phyloP scores from a whole-genome alignment of 2,797 vertebrate species.

The Pachyuromys duprasi region DNA sequence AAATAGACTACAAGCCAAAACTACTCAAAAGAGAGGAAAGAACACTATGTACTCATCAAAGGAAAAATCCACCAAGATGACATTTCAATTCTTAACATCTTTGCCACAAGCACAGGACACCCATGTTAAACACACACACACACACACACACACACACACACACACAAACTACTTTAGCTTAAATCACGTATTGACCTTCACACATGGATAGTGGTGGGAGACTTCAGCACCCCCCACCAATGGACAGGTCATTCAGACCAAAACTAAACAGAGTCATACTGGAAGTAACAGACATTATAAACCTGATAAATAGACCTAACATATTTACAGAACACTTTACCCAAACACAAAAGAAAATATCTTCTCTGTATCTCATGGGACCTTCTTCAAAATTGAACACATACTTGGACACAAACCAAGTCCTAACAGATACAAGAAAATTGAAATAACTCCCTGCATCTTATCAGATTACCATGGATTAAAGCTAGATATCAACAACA shows the following conservation, averaged over 20 bases:
- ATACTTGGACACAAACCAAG: background rate
- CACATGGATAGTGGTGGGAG: background rate
- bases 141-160: background rate
- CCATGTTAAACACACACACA: background rate
- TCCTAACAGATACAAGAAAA: background rate
- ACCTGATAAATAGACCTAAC: background rate
- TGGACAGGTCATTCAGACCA: background rate
- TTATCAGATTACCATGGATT: background rate
- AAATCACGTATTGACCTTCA: background rate
- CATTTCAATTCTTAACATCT: background rate
- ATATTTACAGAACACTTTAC: background rate
- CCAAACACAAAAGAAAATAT: background rate
- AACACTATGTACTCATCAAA: background rate
- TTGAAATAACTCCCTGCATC: background rate
- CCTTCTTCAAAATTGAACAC: background rate
- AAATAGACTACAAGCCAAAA: background rate
- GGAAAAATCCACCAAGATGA: background rate
- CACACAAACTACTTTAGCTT: background rate
- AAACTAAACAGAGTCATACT: background rate
- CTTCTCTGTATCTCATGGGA: background rate
- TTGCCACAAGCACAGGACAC: background rate
- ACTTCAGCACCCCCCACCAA: background rate
- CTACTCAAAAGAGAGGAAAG: background rate
- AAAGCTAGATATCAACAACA: background rate
- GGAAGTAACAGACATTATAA: background rate